These are phyloP conservation scores for Protodeltote pygarga DNA, from an alignment of 2,888 invertebrate genomes.

Conservation along the genomic window DNA sequence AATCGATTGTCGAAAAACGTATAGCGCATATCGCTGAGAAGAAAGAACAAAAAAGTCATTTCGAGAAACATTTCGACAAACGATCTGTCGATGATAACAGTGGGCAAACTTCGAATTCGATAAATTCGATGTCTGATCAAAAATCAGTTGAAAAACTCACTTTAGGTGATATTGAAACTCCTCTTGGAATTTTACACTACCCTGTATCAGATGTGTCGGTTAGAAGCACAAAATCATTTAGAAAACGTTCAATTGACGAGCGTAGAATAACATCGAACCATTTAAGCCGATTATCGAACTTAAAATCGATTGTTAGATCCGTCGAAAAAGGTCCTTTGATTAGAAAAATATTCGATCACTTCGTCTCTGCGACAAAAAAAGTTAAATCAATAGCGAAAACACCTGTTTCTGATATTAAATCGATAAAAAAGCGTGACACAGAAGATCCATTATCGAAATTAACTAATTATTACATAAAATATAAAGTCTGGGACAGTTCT, in stretches of 20 bases:
- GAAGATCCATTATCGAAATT: constrained; percentile 57
- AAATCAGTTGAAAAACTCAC: constrained; percentile 35
- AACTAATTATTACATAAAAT: constrained; percentile 70
- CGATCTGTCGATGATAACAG: constrained; percentile 22
- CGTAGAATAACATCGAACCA: constrained; percentile 5
- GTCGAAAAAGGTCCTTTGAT: constrained; percentile 14
- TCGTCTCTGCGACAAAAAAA: not conserved
- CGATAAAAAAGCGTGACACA: constrained; percentile 60
- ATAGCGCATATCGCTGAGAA: constrained; percentile 33
- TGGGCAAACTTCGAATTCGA: constrained; percentile 10
- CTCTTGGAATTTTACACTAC: constrained; percentile 8
- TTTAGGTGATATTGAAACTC: constrained; percentile 3
- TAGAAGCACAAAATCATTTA: constrained; percentile 45
- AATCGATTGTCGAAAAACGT: constrained; percentile 24
- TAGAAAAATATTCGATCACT: constrained; percentile 16
- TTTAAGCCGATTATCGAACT: constrained; percentile 4
- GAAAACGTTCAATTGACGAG: constrained; percentile 32
- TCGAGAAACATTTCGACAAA: constrained; percentile 23
- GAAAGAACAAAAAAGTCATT: constrained; percentile 29
- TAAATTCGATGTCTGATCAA: not conserved
- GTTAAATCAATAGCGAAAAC: not conserved
- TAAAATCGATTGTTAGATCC: constrained; percentile 32
- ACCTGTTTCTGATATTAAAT: constrained; percentile 19
- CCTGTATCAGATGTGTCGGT: constrained; percentile 27
- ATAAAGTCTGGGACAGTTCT: constrained; percentile 68